These are phyloP conservation scores for Peucedramus taeniatus DNA, from an alignment of 2,113 vertebrate genomes.

Conservation along the genomic window DNA sequence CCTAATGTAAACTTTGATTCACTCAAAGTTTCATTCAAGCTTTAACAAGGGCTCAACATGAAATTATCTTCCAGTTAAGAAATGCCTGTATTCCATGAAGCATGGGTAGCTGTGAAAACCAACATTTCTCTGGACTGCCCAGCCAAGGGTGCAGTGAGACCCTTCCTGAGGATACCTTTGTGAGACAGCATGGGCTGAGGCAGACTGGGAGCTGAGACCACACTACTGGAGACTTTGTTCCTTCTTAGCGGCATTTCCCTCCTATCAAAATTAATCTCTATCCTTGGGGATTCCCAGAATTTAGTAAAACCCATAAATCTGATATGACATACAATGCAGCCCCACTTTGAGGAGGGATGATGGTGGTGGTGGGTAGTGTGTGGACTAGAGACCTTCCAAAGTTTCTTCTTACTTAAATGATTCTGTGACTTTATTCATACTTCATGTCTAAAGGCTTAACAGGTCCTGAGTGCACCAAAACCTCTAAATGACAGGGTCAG, in stretches of 20 bases:
- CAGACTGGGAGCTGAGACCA: background rate
- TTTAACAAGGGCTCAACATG: background rate
- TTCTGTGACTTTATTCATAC: background rate
- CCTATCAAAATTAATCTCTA: background rate
- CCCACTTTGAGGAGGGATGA: background rate
- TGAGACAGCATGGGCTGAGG: background rate
- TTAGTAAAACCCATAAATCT: background rate
- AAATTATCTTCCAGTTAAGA: background rate
- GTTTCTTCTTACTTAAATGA: background rate
- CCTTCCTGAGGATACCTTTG: background rate
- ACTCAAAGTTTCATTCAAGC: no score
- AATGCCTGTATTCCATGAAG: background rate
- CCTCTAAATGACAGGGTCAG: background rate
- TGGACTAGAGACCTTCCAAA: background rate
- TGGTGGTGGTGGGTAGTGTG: background rate
- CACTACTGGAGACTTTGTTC: background rate
- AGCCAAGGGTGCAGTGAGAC: background rate
- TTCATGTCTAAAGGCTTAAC: background rate
- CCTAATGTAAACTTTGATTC: background rate
- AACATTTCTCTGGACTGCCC: background rate
- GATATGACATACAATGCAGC: background rate
- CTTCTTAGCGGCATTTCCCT: background rate
- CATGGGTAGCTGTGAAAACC: background rate
- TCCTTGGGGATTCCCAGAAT: background rate
- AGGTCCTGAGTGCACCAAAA: background rate